phyloP scores from a whole-genome alignment of 1,140 invertebrate genomes.

The Tetramorium parvispinum region DNA sequence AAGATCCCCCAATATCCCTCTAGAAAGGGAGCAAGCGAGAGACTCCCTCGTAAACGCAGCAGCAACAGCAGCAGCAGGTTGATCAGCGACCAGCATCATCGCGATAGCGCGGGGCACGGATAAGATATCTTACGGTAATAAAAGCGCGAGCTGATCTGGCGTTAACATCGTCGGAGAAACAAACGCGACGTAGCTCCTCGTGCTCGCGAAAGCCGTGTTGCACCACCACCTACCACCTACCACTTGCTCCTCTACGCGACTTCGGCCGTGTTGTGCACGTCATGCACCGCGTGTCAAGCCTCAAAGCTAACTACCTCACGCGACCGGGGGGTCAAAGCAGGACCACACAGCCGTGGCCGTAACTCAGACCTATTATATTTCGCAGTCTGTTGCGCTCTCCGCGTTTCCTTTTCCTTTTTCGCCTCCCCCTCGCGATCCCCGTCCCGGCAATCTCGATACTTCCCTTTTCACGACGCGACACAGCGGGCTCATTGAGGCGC shows the following conservation, averaged over 20 bases:
- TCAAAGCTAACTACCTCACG: constrained; percentile 54
- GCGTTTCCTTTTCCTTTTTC: not conserved
- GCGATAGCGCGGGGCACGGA: constrained; percentile 19
- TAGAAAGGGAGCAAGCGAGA: not conserved
- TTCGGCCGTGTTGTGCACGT: not conserved
- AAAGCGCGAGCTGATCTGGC: constrained; percentile 19
- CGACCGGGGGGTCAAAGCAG: constrained; percentile 44
- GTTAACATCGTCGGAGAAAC: constrained; percentile 30
- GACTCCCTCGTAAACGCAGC: constrained; percentile 32
- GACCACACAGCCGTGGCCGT: constrained; percentile 65
- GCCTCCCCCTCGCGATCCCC: not conserved
- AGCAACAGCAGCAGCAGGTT: constrained; percentile 25
- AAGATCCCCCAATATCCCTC: not conserved
- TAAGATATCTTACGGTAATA: constrained; percentile 42
- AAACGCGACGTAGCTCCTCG: constrained; percentile 20
- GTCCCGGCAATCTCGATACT: constrained; percentile 15
- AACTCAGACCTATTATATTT: constrained; percentile 71
- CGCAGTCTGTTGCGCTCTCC: constrained; percentile 54
- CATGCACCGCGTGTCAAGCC: constrained; percentile 6
- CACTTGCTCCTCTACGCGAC: not conserved
- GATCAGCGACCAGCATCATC: constrained; percentile 34
- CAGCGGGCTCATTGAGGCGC: not conserved
- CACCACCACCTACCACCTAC: constrained; percentile 28
- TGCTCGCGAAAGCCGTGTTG: constrained; percentile 14
- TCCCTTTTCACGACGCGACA: not conserved